Base-by-base conservation (phyloP, 37 sponge, comb jelly and placozoan species). In the Ianthella basta region DNA sequence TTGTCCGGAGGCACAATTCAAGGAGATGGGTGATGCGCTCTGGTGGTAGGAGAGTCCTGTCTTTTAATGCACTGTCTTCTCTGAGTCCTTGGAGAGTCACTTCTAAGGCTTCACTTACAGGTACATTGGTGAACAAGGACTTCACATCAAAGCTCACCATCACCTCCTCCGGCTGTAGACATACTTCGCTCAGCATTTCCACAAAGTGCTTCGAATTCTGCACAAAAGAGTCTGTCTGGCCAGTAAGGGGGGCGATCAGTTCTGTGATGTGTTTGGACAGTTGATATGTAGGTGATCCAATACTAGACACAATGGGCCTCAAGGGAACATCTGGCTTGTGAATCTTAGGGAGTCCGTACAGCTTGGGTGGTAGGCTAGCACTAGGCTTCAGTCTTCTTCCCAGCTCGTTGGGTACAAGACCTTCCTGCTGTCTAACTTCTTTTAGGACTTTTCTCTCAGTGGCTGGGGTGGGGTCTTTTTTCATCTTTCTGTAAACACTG, bases 1-100 rank as follows among this genome's bases (percentile, higher is more conserved):
- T 72, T 33, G 73, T 72, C 23, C 39, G 21, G 33, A 84, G 73
- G 24, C 83, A 82, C 20, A 82, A 68, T 27, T 82, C 83, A 21
- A 82, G 83, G 4, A 82, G 67, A 19, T 64, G 67, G 27, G 27
- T 65, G 68, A 82, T 54, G 41, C 41, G 67, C 2, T 82, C 53
- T 24, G 83, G 4, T 63, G 83, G 56, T 27, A 66, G 27, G 18
- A 21, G 5, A 13, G 80, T 79, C 57, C 80, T 79, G 80, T 79
- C 57, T 34, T 25, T 55, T 20, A 79, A 41, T 15, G 57, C 18
- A 8, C 20, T 33, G 54, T 79, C 80, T 23, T 41, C n/a, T 41
- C 80, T 23, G 20, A 5, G 54, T 56, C 23, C 21, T n/a, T 66
- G 27, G 13, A 14, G 68, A 13, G 23, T 66, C 27, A 66, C 29